Conservation (phyloP, 2,113 vertebrate genomes). For the Platichthys flesus region DNA sequence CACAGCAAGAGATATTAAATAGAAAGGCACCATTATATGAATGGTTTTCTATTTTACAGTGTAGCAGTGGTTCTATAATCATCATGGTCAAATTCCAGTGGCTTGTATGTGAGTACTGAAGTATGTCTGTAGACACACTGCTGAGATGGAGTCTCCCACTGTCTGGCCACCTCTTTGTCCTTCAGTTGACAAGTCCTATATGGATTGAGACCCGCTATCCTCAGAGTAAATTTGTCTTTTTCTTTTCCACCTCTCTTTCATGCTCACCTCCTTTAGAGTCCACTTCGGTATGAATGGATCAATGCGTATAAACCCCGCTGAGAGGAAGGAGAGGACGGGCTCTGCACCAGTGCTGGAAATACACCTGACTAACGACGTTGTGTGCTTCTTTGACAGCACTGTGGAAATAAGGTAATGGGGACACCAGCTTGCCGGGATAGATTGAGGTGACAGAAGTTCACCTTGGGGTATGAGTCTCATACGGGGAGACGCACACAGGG, state of each 20-base stretch:
- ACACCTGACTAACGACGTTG: conserved; percentile 85
- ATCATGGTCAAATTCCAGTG: not conserved
- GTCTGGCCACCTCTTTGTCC: not conserved
- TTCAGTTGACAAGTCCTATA: conserved; percentile 8
- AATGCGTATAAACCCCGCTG: conserved; percentile 86
- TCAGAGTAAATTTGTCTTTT: conserved; percentile 40
- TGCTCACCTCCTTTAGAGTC: conserved; percentile 80
- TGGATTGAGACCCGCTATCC: conserved; percentile 25
- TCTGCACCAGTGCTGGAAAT: conserved; percentile 82
- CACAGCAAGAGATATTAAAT: too few relatives aligned
- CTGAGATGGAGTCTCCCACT: not conserved
- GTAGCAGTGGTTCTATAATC: not conserved
- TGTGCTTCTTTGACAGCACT: conserved; percentile 91
- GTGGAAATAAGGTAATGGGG: conserved; percentile 88
- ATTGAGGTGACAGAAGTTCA: conserved; percentile 70
- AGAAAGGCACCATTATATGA: too few relatives aligned
- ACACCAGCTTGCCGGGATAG: conserved; percentile 53
- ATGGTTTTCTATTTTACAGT: too few relatives aligned
- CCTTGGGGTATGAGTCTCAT: conserved; percentile 54
- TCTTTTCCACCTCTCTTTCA: not conserved
- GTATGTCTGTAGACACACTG: not conserved
- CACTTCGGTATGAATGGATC: conserved; percentile 97
- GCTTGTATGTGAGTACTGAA: not conserved
- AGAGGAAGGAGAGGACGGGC: conserved; percentile 72
- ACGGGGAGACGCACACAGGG: conserved; percentile 52